These are phyloP conservation scores for Acanthococcus lagerstroemiae DNA, from an alignment of 2,888 invertebrate species.

Conservation along the genomic window DNA sequence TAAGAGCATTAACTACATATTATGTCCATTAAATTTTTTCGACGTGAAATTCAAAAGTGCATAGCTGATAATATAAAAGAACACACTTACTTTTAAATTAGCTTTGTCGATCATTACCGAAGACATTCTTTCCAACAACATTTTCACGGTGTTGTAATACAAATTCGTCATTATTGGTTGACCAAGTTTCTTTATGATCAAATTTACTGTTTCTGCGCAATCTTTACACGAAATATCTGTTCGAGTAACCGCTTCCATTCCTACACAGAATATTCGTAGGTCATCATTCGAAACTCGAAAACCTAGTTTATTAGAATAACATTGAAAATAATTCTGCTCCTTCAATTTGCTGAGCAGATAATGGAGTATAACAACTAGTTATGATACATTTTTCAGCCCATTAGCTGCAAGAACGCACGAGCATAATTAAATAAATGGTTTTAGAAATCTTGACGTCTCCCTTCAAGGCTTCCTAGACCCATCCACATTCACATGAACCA, in stretches of 20 bases:
- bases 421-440: too few relatives aligned
- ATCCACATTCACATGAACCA: neutral
- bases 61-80: neutral
- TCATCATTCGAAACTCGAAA: neutral
- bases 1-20: neutral
- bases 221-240: slow-evolving; percentile 88
- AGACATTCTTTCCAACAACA: slow-evolving; percentile 84
- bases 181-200: slow-evolving; percentile 72
- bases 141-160: slow-evolving; percentile 92
- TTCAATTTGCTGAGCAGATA: too few relatives aligned
- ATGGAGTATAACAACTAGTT: too few relatives aligned
- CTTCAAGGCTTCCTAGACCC: too few relatives aligned
- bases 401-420: too few relatives aligned
- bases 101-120: slow-evolving; percentile 93
- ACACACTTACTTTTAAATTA: slow-evolving; percentile 55
- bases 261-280: slow-evolving; percentile 39
- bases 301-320: neutral
- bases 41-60: neutral
- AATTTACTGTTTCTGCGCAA: slow-evolving; percentile 77
- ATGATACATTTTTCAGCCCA: too few relatives aligned
- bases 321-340: too few relatives aligned
- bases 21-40: neutral
- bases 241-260: slow-evolving; percentile 78
- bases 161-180: slow-evolving; percentile 90
- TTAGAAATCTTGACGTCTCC: too few relatives aligned